Conservation (phyloP, 2,888 invertebrate genomes). For the Coenonympha arcania region DNA sequence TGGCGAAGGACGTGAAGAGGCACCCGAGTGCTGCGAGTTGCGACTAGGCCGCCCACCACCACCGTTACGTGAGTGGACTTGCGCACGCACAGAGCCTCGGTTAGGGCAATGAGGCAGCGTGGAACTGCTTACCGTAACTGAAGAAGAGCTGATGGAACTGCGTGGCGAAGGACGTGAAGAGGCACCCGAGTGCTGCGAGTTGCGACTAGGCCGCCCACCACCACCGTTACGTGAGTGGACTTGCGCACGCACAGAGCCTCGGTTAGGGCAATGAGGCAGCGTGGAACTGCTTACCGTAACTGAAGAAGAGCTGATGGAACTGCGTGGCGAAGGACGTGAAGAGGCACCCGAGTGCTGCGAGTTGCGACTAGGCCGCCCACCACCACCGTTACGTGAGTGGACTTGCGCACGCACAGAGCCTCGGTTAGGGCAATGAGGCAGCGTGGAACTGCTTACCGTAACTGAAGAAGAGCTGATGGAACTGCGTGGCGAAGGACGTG, state of each 20-base stretch:
- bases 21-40: constrained; percentile 90
- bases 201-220: constrained; percentile 88
- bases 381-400: constrained; percentile 89
- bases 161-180: constrained; percentile 91
- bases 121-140: constrained; percentile 80
- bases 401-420: constrained; percentile 87
- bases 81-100: too few species aligned
- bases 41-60: too few species aligned
- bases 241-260: constrained; percentile 89
- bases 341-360: too few species aligned
- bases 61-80: too few species aligned
- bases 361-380: constrained; percentile 89
- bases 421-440: constrained; percentile 90
- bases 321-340: too few species aligned
- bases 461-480: too few species aligned
- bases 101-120: too few species aligned
- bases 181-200: constrained; percentile 88
- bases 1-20: constrained; percentile 91
- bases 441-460: too few species aligned
- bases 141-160: constrained; percentile 92
- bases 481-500: too few species aligned
- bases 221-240: constrained; percentile 89
- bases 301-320: too few species aligned
- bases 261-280: constrained; percentile 88
- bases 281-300: too few species aligned